These are phyloP conservation scores for Argyrosomus japonicus DNA, from an alignment of 2,113 vertebrate genomes.

Conservation along the genomic window DNA sequence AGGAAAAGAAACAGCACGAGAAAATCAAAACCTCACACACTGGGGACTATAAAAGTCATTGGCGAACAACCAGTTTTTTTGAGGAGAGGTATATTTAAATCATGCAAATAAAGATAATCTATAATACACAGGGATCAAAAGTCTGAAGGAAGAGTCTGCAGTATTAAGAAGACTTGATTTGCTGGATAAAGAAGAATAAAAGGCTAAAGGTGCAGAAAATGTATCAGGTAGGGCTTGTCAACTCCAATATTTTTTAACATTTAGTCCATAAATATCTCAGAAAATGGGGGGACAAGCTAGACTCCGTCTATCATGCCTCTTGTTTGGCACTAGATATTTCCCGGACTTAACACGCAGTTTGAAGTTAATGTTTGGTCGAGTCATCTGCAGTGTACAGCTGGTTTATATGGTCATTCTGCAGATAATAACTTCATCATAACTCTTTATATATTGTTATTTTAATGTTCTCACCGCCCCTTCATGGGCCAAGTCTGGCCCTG, in stretches of 20 bases:
- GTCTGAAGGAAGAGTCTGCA: slow-evolving; percentile 12
- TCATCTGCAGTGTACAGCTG: slow-evolving; percentile 11
- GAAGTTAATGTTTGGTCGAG: slow-evolving; percentile 27
- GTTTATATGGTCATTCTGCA: slow-evolving; percentile 35
- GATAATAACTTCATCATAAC: slow-evolving; percentile 46
- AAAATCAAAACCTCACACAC: slow-evolving; percentile 68
- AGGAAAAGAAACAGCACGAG: slow-evolving; percentile 62
- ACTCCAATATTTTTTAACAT: slow-evolving; percentile 19
- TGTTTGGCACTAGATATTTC: slow-evolving; percentile 35
- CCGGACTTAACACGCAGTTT: slow-evolving; percentile 25
- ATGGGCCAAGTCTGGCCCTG: slow-evolving; percentile 31
- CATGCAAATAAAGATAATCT: slow-evolving; percentile 47
- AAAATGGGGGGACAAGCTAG: not conserved
- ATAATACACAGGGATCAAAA: slow-evolving; percentile 21
- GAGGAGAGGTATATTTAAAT: slow-evolving; percentile 50
- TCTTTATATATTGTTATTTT: slow-evolving; percentile 51
- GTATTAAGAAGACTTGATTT: slow-evolving; percentile 31
- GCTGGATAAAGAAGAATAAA: slow-evolving; percentile 18
- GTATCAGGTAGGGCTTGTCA: slow-evolving; percentile 1
- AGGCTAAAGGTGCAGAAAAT: not conserved
- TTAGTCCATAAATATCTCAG: slow-evolving; percentile 18
- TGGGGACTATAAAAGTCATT: slow-evolving; percentile 54
- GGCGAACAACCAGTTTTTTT: slow-evolving; percentile 59
- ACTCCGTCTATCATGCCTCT: slow-evolving; percentile 12
- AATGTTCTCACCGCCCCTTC: slow-evolving; percentile 33